Base-by-base conservation (phyloP, 1,140 invertebrate species). In the Geopemphigus sp. region DNA sequence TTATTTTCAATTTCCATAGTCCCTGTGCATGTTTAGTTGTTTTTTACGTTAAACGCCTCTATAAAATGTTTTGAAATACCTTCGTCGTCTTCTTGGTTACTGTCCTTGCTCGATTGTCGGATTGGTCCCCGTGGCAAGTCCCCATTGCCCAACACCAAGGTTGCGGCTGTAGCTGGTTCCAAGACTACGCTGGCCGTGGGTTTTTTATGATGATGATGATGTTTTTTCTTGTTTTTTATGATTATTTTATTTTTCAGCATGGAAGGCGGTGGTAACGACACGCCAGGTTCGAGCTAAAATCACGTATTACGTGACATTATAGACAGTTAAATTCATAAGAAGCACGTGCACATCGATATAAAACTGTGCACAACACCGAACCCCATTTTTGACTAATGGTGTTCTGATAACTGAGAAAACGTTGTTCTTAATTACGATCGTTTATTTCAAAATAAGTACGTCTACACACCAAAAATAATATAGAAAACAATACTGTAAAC, bases 151-250 rank as follows among this genome's bases (percentile, higher is more conserved):
- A 73, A 45, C 8, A 74, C 45, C 50, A 68, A 15, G 17, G 73
- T 80, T 12, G 73, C 80, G 56, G 74, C 64, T 5, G 81, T 32
- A 24, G 70, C 63, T 6, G 78, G 32, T 14, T 80, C 59, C 22
- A 80, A 39, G 3, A 82, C 82, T 15, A 80, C 81, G 17, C 82
- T 83, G 80, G 84, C 82, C 76, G 84, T 45, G 22, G 81, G 81
- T 82, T 81, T 29, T 82, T 89, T 86, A 83, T 93, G 91, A 85
- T 95, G 92, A 82, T 94, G 93, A 83, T 93, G 91, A 85, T 97
- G 95, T 85, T 97, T 97, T 87, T 98, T 98, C 86, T 98, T 99
- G 85, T 98, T 98, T 86, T 98, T 99, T 81, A 98, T 96, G 76
- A 99, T 94, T 81, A 98, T 98, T 87, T 97, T 98, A 80, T 94